Evolutionary conservation across 2,888 invertebrate genomes (phyloP).

Genomic region (Polyommatus iphigenia): DNA sequence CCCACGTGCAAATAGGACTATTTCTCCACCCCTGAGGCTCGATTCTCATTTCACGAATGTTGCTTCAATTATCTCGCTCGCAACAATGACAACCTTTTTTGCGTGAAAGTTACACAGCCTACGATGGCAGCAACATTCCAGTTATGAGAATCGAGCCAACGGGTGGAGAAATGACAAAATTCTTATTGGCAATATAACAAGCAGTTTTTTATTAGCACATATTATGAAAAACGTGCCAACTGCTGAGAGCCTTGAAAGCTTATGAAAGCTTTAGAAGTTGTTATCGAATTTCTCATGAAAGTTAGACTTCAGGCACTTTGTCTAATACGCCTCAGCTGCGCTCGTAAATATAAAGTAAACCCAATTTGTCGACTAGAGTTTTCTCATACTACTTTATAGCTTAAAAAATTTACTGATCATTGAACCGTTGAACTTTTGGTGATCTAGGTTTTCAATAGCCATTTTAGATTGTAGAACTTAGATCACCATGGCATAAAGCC

Average conservation of each 20-base stretch:
- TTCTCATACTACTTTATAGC: background rate
- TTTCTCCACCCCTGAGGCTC: background rate
- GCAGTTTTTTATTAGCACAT: slow-evolving; percentile 4
- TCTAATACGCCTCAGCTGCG: background rate
- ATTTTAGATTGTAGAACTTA: no score
- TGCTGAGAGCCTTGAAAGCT: background rate
- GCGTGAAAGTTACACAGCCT: no score
- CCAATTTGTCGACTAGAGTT: background rate
- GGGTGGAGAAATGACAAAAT: background rate
- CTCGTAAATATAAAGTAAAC: background rate
- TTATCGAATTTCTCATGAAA: background rate
- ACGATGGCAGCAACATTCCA: background rate
- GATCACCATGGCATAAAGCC: no score
- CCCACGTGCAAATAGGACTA: background rate
- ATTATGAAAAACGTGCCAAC: background rate
- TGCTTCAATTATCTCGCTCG: background rate
- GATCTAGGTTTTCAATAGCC: no score
- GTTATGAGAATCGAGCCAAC: background rate
- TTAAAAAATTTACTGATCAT: background rate
- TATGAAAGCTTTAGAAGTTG: background rate
- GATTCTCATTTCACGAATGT: background rate
- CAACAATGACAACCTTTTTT: no score
- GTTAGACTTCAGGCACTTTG: background rate
- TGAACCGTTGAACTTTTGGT: no score
- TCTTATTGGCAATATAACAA: slow-evolving; percentile 9